Evolutionary conservation across 2,797 vertebrate species (phyloP), one percentile per base, ranked within the genome.

Genomic region (Benthosema pterotum): DNA sequence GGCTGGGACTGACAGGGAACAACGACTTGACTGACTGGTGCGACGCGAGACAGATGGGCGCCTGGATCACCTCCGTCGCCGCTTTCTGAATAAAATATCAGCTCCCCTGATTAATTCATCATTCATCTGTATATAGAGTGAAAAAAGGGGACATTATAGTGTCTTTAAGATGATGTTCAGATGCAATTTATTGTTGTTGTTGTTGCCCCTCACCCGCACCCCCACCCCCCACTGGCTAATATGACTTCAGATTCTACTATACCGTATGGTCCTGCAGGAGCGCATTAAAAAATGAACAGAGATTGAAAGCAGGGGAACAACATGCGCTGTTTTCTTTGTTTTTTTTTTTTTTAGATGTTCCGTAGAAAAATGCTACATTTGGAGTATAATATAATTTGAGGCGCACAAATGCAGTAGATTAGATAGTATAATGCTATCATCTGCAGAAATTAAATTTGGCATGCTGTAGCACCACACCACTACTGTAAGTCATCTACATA

Each of bases 61-160:
- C 70, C 65, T 53, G 28, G 52, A 75, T 83, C 42, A 52, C 69
- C 42, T 69, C 80, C 17, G 57, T n/a, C 12, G 42, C 4, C 53
- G 80, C 54, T 72, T 70, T 57, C 75, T 93, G 83, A 91, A 92
- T 93, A 91, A 92, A 91, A 92, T 83, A 92, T 92, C 71, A 69
- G 54, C 11, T 79, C 80, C 72, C 78, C 74, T 88, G 80, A 88
- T 87, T 89, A 86, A 91, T 92, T 90, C 57, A 91, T 91, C 79
- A 83, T 85, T 87, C 76, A 77, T 87, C 68, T 79, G 71, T 79
- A 63, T 79, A 43, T 38, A 38, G 32, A 38, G 15, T 60, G 60
- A 62, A 69, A 62, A 69, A 68, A 79, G 65, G 48, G 52, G 32
- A 38, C 75, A 63, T 62, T 69, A 58, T 69, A 58, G 80, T 85